Evolutionary conservation across 2,113 vertebrate species (phyloP), one percentile per base, ranked within the genome.

Genomic region (Poeciliopsis prolifica): DNA sequence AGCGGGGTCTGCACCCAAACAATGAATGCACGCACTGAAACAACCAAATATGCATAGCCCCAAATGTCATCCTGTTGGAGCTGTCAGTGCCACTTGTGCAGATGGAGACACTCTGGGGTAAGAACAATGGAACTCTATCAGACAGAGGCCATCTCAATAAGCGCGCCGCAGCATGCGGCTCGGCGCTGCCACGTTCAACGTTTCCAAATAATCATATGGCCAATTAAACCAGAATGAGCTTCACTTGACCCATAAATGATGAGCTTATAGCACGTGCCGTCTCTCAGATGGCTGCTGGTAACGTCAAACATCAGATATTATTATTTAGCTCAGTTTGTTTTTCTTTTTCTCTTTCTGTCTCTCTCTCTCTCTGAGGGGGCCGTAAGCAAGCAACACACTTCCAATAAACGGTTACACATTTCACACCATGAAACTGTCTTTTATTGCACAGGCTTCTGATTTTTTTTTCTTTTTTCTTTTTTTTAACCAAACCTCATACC

Each of bases 211-310:
- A 94, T 94, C 90, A 94, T 65, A 92, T 85, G 92, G 82, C 62
- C 93, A 92, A 95, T 91, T 94, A 93, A 92, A 89, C 90, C 79
- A 92, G 72, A 95, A 92, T 86, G 90, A 68, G 85, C 72, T 89
- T 92, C 75, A 88, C 68, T 72, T 93, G 90, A 91, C 93, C 85
- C 88, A 91, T 89, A 90, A 92, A 91, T 82, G 92, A 94, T 86
- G 72, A 74, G 75, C 68, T 80, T 74, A 73, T 61, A 79, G 30
- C 40, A 8, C 54, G 37, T 17, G 15, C 14, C 24, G 65, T 67
- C 72, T 74, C 44, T 58, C 61, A 22, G 60, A 70, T 58, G 64
- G 29, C 28, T 24, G 4, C 64, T 64, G 72, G 28, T 48, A 51
- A 22, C 44, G 72, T 69, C 4, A 30, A 10, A 42, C 42, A 44